Conservation (phyloP, 2,888 invertebrate genomes). For the Drosophila falleni region DNA sequence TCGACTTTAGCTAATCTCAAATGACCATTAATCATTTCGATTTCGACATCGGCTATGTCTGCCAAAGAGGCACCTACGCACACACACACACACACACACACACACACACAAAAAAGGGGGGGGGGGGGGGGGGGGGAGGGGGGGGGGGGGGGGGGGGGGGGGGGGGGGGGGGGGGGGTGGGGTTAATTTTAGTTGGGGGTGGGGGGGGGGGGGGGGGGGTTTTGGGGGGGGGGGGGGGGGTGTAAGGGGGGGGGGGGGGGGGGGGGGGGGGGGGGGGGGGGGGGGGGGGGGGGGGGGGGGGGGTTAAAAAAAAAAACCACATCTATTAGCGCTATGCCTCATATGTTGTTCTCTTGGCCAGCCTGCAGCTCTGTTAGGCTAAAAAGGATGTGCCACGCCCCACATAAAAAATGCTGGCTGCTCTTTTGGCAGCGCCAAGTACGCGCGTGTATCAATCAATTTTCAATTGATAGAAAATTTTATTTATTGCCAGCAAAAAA, state of each 20-base stretch:
- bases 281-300: no score
- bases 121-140: no score
- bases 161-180: no score
- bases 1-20: constrained; percentile 77
- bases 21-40: constrained; percentile 81
- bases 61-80: constrained; percentile 17
- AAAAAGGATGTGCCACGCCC: constrained; percentile 16
- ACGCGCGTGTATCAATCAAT: constrained; percentile 74
- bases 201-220: no score
- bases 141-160: no score
- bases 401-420: constrained; percentile 13
- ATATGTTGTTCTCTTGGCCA: constrained; percentile 16
- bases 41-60: constrained; percentile 58
- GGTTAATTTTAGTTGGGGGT: no score
- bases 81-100: background rate
- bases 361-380: constrained; percentile 3
- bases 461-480: constrained; percentile 77
- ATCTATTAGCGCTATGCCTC: constrained; percentile 17
- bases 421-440: constrained; percentile 12
- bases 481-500: constrained; percentile 67
- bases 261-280: no score
- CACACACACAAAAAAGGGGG: no score
- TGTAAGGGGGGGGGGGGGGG: no score
- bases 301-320: no score
- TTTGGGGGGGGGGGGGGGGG: no score